Conservation (phyloP, 2,113 vertebrate species). For the Zosterops hypoxanthus region DNA sequence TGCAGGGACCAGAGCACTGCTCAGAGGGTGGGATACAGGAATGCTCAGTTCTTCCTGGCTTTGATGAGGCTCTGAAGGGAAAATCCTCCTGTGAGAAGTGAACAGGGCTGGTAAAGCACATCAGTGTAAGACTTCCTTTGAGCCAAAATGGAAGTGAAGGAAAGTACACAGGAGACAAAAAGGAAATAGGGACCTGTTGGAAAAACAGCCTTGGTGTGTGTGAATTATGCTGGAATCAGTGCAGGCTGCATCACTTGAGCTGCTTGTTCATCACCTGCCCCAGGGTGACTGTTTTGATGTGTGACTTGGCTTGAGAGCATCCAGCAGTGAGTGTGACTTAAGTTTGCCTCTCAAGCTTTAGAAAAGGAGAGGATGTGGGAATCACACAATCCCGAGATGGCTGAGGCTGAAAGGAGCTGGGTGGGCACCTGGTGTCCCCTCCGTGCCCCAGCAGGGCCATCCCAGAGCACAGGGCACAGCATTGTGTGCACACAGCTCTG, state of each 20-base stretch:
- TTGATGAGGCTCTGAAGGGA: neutral
- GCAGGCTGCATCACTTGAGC: neutral
- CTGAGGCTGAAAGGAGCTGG: neutral
- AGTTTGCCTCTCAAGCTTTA: neutral
- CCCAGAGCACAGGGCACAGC: neutral
- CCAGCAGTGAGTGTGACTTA: neutral
- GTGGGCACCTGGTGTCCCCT: too few species aligned
- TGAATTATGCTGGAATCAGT: neutral
- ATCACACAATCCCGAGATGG: accelerated
- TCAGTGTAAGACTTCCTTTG: neutral
- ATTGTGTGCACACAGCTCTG: too few species aligned
- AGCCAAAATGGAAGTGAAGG: neutral
- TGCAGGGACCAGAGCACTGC: neutral
- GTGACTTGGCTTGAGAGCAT: neutral
- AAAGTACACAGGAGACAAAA: neutral
- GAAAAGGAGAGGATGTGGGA: accelerated
- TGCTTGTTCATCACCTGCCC: neutral
- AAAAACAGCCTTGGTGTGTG: neutral
- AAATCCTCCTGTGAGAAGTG: neutral
- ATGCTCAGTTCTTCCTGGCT: neutral
- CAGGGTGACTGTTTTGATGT: too few species aligned
- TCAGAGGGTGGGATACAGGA: neutral
- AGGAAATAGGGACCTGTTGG: neutral
- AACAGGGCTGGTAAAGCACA: neutral
- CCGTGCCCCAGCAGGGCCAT: neutral